Evolutionary conservation across 2,113 vertebrate species (phyloP), one percentile per base, ranked within the genome.

Genomic region (Pelmatolapia mariae): DNA sequence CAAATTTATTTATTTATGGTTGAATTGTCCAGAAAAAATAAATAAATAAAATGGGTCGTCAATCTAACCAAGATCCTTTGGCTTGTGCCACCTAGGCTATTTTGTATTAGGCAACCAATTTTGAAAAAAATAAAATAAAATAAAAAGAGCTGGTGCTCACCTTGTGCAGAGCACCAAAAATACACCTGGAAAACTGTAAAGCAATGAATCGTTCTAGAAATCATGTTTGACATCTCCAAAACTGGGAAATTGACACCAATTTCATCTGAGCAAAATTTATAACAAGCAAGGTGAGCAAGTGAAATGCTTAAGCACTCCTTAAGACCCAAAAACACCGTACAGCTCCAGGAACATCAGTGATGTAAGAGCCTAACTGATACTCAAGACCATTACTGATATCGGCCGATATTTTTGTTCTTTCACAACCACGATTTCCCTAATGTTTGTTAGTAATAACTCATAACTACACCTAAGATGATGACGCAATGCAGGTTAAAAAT

Each of bases 381-480:
- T 5, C 1, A 2, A n/a, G 19, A n/a, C 19, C 8, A 19, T n/a
- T 53, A n/a, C 16, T 53, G 15, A 10, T 53, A 53, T 53, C 19
- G 19, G 50, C 19, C 3, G 4, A 53, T 53, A n/a, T 53, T n/a
- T n/a, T 52, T 52, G 4, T 52, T n/a, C 52, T 53, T 53, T 53
- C 19, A n/a, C 19, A 53, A 3, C 10, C 4, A 5, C 1, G 3
- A 53, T 19, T 5, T n/a, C 5, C 1, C 4, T 10, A 53, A n/a
- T 1, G 10, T 10, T 52, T 19, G 8, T 10, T n/a, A 53, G 52
- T 19, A 19, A 15, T 52, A 19, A 53, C 5, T n/a, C 9, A 53
- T 53, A 9, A n/a, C 4, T 53, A 38, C 36, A 38, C 19, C 52
- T 53, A n/a, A 24, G 5, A 54, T 12, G n/a, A 54, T 4, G n/a